Evolutionary conservation across 2,797 vertebrate species (phyloP).

Genomic region (Arvicola amphibius): DNA sequence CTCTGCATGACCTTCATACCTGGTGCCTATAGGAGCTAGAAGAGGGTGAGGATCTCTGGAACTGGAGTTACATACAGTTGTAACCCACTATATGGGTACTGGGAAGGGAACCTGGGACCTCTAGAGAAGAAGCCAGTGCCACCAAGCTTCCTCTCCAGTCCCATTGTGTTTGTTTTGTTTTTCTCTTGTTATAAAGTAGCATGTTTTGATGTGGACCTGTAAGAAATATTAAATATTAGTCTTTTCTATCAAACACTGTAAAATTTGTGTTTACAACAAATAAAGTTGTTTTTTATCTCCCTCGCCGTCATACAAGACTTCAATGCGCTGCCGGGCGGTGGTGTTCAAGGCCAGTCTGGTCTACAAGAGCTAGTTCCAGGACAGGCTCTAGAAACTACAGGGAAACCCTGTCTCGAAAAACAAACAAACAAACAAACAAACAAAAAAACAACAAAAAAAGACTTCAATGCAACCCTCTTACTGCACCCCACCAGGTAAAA

Average conservation of each 20-base stretch:
- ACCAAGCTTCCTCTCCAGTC: background rate
- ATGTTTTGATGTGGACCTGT: background rate
- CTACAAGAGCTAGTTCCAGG: too few relatives aligned
- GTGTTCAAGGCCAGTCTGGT: too few relatives aligned
- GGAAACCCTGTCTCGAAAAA: too few relatives aligned
- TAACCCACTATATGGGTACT: background rate
- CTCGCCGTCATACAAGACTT: background rate
- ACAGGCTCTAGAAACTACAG: too few relatives aligned
- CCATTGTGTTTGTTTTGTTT: background rate
- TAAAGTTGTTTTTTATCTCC: background rate
- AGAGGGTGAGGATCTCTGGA: background rate
- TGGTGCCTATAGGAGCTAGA: background rate
- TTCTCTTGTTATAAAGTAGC: background rate
- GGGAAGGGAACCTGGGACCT: background rate
- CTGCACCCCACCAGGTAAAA: background rate
- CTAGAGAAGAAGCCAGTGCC: background rate
- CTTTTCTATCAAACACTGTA: background rate
- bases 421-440: too few relatives aligned
- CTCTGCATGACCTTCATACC: background rate
- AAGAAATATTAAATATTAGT: background rate
- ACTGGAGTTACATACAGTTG: background rate
- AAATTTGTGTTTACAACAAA: background rate
- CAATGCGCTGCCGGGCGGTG: too few relatives aligned
- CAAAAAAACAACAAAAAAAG: too few relatives aligned
- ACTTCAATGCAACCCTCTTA: background rate